Base-by-base conservation (phyloP, 2,888 invertebrate species). In the Laspeyria flexula region DNA sequence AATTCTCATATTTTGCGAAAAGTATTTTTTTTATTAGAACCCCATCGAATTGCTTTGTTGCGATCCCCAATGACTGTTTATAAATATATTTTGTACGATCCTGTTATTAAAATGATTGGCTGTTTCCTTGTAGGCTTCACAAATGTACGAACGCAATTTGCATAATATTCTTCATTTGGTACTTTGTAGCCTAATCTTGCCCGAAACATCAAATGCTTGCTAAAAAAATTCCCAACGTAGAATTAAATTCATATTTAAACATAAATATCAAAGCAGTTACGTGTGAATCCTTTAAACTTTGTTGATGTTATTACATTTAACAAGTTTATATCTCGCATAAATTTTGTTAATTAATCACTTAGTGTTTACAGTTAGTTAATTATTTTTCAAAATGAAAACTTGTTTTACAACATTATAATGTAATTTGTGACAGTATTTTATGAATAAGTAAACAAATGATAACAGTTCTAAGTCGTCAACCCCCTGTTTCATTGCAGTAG, bases 381-480 rank as follows among this genome's bases (percentile, higher is more conserved):
- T n/a, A n/a, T n/a, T n/a, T n/a, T n/a, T n/a, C n/a, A n/a, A n/a
- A n/a, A n/a, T n/a, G n/a, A n/a, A n/a, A n/a, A n/a, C n/a, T n/a
- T 5, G 21, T 21, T 7, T 25, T 7, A 25, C 3, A 18, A 18
- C 18, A 18, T 18, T 18, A 1, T 25, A 25, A 25, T 10, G 7
- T 23, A 43, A 31, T 48, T 45, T 39, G 6, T n/a, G 31, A 31
- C 38, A 27, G 38, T 47, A 33, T 40, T 53, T 43, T 43, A 56
- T 66, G 38, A 73, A 68, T 56, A 60, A 47, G 60, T 61, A 50
- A 65, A 64, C 55, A 64, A 64, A 68, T 70, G 63, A 66, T 64
- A 66, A 73, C 68, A 67, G 67, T 68, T 74, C 59, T 47, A 68
- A 70, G 41, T 65, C 58, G 55, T 61, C 55, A 61, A 44, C 52